These are phyloP conservation scores for Malachius bipustulatus DNA, from an alignment of 2,888 invertebrate genomes.

Conservation along the genomic window DNA sequence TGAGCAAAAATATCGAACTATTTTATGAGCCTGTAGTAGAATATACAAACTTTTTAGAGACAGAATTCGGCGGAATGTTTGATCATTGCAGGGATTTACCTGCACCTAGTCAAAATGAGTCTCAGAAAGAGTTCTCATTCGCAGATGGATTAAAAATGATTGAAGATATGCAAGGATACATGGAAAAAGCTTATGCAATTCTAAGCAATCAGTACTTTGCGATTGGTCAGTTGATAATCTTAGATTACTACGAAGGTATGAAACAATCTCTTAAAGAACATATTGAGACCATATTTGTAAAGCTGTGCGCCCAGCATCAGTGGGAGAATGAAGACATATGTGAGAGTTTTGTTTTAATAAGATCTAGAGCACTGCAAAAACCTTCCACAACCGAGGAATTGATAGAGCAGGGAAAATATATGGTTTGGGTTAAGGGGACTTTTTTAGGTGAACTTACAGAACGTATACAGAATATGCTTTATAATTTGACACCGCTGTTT, in stretches of 20 bases:
- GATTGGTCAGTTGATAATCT: constrained; percentile 50
- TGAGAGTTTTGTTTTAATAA: constrained; percentile 58
- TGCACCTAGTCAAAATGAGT: no score
- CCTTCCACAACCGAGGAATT: constrained; percentile 73
- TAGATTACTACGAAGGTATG: constrained; percentile 49
- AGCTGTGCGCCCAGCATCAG: constrained; percentile 52
- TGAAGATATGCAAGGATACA: constrained; percentile 46
- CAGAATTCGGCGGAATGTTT: constrained; percentile 38
- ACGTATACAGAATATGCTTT: constrained; percentile 55
- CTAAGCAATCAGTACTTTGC: constrained; percentile 57
- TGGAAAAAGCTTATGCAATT: constrained; percentile 48
- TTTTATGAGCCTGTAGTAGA: constrained; percentile 45
- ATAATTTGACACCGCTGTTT: constrained; percentile 56
- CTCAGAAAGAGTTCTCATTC: no score
- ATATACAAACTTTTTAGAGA: constrained; percentile 43
- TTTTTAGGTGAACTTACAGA: constrained; percentile 57
- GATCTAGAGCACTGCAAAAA: constrained; percentile 52
- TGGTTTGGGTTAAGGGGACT: constrained; percentile 63
- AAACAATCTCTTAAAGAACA: constrained; percentile 46
- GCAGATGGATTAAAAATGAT: constrained; percentile 50
- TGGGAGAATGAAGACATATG: constrained; percentile 57
- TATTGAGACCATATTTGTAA: constrained; percentile 48
- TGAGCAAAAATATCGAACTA: constrained; percentile 41
- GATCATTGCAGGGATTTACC: constrained; percentile 36
- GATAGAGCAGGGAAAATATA: constrained; percentile 61